Percentiles rank a stretch among this genome's conserved stretches.
phyloP scores from a whole-genome alignment of 92 coral and sea anemone species.

The Parazoanthus darwini region DNA sequence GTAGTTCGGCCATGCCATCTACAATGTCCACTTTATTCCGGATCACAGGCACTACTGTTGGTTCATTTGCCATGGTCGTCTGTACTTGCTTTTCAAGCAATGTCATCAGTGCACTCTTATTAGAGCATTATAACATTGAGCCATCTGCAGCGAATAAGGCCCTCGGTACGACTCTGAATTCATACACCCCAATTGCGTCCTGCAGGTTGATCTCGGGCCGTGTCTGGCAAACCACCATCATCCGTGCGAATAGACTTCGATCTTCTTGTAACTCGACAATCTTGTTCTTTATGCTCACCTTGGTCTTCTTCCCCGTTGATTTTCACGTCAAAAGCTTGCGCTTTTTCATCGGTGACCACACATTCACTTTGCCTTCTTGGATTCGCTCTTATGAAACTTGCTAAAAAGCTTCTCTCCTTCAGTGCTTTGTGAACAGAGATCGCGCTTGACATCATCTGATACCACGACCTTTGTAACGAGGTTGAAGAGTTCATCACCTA shows the following conservation, averaged over 20 bases:
- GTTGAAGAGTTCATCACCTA: conserved; percentile 50
- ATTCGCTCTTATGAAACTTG: conserved; percentile 12
- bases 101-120: conserved; percentile 57
- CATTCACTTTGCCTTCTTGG: background rate
- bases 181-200: conserved; percentile 44
- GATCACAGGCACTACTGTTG: conserved; percentile 15
- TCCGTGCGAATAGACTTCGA: conserved; percentile 52
- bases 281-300: too few relatives aligned
- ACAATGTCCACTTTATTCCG: conserved; percentile 44
- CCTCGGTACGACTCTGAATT: conserved; percentile 50
- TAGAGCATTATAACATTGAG: conserved; percentile 52
- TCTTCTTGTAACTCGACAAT: too few relatives aligned
- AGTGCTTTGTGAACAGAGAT: conserved; percentile 46
- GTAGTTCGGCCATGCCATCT: conserved; percentile 55
- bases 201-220: conserved; percentile 55
- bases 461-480: conserved; percentile 49
- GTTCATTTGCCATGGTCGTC: background rate
- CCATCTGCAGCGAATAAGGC: conserved; percentile 62
- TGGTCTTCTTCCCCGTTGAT: too few relatives aligned
- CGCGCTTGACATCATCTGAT: conserved; percentile 48
- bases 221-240: conserved; percentile 38
- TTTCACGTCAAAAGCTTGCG: conserved; percentile 33
- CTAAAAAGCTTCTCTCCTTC: conserved; percentile 41
- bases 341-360: conserved; percentile 31
- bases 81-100: conserved; percentile 49